Evolutionary conservation across 2,113 vertebrate genomes (phyloP).

Genomic region (Dipodomys stephensi): DNA sequence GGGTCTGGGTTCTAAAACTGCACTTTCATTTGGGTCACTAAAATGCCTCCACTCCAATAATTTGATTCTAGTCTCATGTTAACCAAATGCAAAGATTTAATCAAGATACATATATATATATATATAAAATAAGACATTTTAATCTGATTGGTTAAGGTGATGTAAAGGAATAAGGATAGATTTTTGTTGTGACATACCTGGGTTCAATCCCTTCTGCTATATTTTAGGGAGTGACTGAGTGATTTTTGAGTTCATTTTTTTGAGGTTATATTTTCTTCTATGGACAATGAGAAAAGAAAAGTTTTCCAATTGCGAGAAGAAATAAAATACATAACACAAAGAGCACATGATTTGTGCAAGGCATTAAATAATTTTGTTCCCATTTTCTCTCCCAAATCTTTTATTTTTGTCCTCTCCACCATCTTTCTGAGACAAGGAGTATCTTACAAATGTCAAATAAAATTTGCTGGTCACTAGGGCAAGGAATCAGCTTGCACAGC

Average conservation of each 20-base stretch:
- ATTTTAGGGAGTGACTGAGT: not conserved
- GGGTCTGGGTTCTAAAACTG: no score
- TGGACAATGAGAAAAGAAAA: conserved; percentile 12
- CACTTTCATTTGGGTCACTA: no score
- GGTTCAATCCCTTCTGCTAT: not conserved
- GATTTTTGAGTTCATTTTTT: not conserved
- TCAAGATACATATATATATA: no score
- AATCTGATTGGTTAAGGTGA: no score
- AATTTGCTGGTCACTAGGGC: not conserved
- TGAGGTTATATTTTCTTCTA: not conserved
- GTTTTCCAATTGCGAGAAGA: not conserved
- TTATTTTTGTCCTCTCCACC: not conserved
- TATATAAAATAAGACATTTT: no score
- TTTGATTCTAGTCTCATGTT: no score
- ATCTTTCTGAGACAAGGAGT: not conserved
- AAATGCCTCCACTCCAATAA: no score
- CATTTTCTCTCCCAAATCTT: not conserved
- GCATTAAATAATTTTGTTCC: not conserved
- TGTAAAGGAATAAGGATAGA: no score
- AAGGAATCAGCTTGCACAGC: not conserved
- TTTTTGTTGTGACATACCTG: not conserved
- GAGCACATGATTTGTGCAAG: not conserved
- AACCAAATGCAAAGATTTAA: no score
- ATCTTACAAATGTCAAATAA: not conserved
- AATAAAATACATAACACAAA: conserved; percentile 7